Evolutionary conservation across 2,797 vertebrate species (phyloP).

Genomic region (Hemibagrus guttatus): DNA sequence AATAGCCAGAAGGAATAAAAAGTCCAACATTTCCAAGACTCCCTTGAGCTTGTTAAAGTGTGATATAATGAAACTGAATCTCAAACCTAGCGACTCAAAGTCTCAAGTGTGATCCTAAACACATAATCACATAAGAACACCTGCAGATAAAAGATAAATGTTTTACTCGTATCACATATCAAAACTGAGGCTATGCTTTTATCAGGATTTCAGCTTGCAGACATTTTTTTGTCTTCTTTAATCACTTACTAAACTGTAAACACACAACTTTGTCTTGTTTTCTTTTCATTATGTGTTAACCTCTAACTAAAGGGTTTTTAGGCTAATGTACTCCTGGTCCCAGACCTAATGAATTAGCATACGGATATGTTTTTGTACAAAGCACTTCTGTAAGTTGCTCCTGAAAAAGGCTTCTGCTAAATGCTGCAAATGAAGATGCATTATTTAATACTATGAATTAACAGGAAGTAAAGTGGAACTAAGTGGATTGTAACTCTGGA

Average conservation of each 20-base stretch:
- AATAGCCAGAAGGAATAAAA: conserved; percentile 28
- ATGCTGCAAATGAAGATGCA: neutral
- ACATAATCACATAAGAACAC: conserved; percentile 1
- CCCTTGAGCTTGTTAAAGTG: conserved; percentile 26
- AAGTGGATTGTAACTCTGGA: neutral
- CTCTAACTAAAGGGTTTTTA: neutral
- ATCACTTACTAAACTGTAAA: neutral
- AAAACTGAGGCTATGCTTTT: neutral
- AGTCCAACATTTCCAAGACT: neutral
- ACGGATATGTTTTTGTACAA: neutral
- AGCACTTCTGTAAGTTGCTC: neutral
- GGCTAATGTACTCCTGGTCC: neutral
- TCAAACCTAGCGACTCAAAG: conserved; percentile 7
- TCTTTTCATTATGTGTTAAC: neutral
- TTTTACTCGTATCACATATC: neutral
- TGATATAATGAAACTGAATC: conserved; percentile 21
- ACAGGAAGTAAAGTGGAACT: neutral
- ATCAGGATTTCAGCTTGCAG: neutral
- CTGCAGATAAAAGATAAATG: neutral
- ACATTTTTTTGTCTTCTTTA: neutral
- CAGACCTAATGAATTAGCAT: neutral
- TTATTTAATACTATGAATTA: conserved; percentile 4
- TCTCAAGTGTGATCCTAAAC: conserved; percentile 17
- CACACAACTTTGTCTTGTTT: neutral
- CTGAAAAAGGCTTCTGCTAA: neutral